These are phyloP conservation scores for Drepana falcataria DNA, from an alignment of 2,888 invertebrate genomes.

Conservation along the genomic window DNA sequence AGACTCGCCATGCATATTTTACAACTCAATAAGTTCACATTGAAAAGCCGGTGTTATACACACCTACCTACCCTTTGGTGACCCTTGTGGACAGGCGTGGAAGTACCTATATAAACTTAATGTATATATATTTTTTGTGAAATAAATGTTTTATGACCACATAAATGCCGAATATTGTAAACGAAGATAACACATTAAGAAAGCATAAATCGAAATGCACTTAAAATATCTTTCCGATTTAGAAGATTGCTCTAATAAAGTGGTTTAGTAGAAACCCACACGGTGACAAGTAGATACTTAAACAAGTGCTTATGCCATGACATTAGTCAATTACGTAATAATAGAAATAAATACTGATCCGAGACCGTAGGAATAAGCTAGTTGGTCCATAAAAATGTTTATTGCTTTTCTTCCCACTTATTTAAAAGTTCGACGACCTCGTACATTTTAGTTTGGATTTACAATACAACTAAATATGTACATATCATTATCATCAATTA, in stretches of 20 bases:
- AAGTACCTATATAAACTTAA: too few relatives aligned
- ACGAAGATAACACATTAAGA: background rate
- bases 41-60: too few relatives aligned
- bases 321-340: constrained; percentile 34
- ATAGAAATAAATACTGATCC: constrained; percentile 39
- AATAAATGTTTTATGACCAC: too few relatives aligned
- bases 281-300: background rate
- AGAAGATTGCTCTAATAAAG: constrained; percentile 2
- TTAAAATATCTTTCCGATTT: background rate
- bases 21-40: too few relatives aligned
- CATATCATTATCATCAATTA: constrained; percentile 65
- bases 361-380: constrained; percentile 45
- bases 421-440: constrained; percentile 51
- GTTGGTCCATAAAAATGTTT: constrained; percentile 62
- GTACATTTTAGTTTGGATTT: constrained; percentile 59
- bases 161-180: too few relatives aligned
- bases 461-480: constrained; percentile 66
- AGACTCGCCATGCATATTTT: too few relatives aligned
- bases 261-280: constrained; percentile 1
- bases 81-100: too few relatives aligned
- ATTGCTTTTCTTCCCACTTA: constrained; percentile 69
- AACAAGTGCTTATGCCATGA: constrained; percentile 11
- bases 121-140: too few relatives aligned
- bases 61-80: too few relatives aligned
- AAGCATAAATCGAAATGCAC: background rate